Percentiles rank a stretch among this genome's conserved stretches.
Evolutionary conservation across 2,888 invertebrate species (phyloP).

Genomic region (Atrina japonica): DNA sequence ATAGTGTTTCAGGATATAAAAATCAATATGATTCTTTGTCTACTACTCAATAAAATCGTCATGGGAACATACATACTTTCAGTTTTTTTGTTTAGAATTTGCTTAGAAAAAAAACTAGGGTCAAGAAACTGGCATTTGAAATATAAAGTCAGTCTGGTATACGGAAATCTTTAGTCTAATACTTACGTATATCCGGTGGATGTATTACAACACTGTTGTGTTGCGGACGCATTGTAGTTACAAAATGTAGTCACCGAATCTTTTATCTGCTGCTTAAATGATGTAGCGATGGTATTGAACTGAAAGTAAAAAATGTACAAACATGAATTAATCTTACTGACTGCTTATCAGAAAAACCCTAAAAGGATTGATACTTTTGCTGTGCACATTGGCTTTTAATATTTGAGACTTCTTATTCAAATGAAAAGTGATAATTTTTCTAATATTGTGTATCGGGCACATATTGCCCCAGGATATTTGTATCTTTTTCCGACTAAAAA

Average conservation of each 20-base stretch:
- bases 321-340: no score
- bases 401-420: no score
- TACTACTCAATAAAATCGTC: background rate
- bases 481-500: no score
- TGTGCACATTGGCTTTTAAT: no score
- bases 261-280: no score
- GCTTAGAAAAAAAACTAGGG: background rate
- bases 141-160: background rate
- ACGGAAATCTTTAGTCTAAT: background rate
- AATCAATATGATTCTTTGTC: background rate
- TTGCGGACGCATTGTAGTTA: conserved; percentile 42
- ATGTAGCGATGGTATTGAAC: conserved; percentile 17
- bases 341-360: no score
- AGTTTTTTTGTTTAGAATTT: background rate
- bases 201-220: conserved; percentile 50
- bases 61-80: no score
- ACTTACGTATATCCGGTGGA: conserved; percentile 49
- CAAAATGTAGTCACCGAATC: conserved; percentile 50
- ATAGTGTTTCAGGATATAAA: no score
- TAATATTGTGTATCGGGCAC: no score
- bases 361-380: no score
- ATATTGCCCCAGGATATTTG: no score
- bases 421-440: no score
- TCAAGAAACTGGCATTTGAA: background rate
- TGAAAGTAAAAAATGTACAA: conserved; percentile 14